phyloP scores from a whole-genome alignment of 1,140 invertebrate genomes.

The Globodera rostochiensis region DNA sequence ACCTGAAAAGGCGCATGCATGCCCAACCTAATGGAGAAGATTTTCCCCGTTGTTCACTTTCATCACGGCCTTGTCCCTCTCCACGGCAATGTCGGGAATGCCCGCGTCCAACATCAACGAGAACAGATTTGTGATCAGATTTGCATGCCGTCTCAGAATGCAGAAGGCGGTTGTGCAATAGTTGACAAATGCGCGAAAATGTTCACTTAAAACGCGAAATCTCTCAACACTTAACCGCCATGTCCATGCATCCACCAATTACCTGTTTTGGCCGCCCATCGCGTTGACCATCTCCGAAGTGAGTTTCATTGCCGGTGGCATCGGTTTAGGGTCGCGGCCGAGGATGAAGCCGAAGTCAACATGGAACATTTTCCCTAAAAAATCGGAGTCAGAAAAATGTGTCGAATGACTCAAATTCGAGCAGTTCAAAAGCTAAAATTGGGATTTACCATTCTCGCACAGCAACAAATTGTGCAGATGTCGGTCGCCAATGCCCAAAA shows the following conservation, averaged over 20 bases:
- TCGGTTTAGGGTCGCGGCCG: conserved; percentile 93
- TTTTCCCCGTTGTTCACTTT: conserved; percentile 20
- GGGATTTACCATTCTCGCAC: conserved; percentile 71
- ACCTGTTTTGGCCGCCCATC: conserved; percentile 85
- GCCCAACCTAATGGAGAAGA: background rate
- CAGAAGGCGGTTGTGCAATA: conserved; percentile 94
- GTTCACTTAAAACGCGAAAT: conserved; percentile 73
- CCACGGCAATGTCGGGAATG: conserved; percentile 95
- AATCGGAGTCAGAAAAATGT: background rate
- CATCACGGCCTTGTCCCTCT: conserved; percentile 86
- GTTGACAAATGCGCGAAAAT: conserved; percentile 90
- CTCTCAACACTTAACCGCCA: background rate
- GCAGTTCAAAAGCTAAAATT: background rate
- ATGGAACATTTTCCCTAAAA: conserved; percentile 74
- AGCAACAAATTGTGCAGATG: conserved; percentile 92
- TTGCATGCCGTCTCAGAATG: conserved; percentile 89
- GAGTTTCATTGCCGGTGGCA: conserved; percentile 96
- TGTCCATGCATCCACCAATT: background rate
- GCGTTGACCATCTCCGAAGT: conserved; percentile 99
- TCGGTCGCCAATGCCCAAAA: conserved; percentile 93
- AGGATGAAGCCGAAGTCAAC: conserved; percentile 99
- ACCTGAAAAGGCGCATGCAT: conserved; percentile 20
- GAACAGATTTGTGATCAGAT: conserved; percentile 94
- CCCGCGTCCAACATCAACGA: conserved; percentile 97
- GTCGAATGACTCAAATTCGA: background rate